Percentiles rank a stretch among this genome's conserved stretches.
Conservation (phyloP, 2,888 invertebrate species). For the Lasioglossum morio region DNA sequence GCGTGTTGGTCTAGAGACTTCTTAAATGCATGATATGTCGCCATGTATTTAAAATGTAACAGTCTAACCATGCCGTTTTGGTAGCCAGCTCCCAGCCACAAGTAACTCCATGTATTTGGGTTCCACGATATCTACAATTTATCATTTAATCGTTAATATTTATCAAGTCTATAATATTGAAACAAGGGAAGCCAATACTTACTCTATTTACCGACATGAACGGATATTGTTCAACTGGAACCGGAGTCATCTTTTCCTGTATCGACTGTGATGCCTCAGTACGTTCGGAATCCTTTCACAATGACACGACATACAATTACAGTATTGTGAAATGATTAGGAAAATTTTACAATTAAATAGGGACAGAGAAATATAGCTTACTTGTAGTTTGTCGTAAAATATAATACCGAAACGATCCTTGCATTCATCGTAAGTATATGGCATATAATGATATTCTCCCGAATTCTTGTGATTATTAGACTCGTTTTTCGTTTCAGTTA, state of each 20-base stretch:
- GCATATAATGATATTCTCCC: slow-evolving; percentile 76
- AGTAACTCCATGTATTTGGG: slow-evolving; percentile 84
- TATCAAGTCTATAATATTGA: not conserved
- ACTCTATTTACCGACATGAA: slow-evolving; percentile 83
- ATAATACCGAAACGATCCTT: slow-evolving; percentile 80
- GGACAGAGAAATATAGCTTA: slow-evolving; percentile 40
- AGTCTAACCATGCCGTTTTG: slow-evolving; percentile 84
- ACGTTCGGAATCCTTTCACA: slow-evolving; percentile 16
- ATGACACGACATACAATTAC: slow-evolving; percentile 12
- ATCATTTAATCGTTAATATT: slow-evolving; percentile 3
- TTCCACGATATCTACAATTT: slow-evolving; percentile 82
- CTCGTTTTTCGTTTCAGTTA: slow-evolving; percentile 52
- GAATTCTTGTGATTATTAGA: slow-evolving; percentile 59
- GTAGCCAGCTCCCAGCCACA: slow-evolving; percentile 84
- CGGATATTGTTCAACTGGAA: slow-evolving; percentile 82
- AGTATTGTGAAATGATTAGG: not conserved
- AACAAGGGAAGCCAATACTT: slow-evolving; percentile 43
- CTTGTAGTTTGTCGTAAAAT: slow-evolving; percentile 77
- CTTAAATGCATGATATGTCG: slow-evolving; percentile 57
- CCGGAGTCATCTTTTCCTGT: slow-evolving; percentile 70
- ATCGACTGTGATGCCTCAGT: slow-evolving; percentile 18
- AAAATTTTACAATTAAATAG: not conserved
- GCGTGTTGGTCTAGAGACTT: slow-evolving; percentile 65
- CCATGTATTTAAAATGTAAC: slow-evolving; percentile 75
- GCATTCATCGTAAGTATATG: slow-evolving; percentile 78